These are phyloP conservation scores for Montipora capricornis DNA, from an alignment of 64 coral and sea anemone genomes.

Conservation along the genomic window DNA sequence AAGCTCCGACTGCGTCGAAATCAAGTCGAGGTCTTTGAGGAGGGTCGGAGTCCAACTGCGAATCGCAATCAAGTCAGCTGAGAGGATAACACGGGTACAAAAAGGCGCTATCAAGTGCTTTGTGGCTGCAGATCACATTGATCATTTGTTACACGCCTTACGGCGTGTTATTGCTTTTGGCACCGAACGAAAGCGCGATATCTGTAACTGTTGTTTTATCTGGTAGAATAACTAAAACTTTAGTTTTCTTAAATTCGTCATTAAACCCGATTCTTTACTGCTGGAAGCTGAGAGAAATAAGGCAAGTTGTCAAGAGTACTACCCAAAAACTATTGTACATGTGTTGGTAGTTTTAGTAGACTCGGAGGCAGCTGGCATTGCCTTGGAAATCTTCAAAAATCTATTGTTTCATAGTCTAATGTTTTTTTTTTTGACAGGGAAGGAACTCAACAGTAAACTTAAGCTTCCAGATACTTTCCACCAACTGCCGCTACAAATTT, in stretches of 20 bases:
- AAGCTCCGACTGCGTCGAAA: background rate
- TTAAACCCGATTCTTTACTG: slow-evolving; percentile 32
- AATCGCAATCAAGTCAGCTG: background rate
- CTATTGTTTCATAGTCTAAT: no score
- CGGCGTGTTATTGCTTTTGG: background rate
- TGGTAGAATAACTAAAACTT: background rate
- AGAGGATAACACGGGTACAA: background rate
- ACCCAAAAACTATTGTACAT: no score
- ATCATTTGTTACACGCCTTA: background rate
- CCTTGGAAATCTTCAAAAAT: no score
- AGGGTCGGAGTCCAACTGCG: no score
- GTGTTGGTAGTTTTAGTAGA: no score
- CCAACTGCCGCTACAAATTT: no score
- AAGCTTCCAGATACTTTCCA: no score
- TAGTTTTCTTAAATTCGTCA: slow-evolving; percentile 23
- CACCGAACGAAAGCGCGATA: no score
- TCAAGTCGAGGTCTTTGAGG: background rate
- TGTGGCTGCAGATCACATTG: background rate
- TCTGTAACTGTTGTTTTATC: background rate
- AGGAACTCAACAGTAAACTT: no score
- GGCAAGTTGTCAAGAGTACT: background rate
- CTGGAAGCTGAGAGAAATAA: background rate
- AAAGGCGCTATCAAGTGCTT: background rate
- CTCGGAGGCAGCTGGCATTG: no score
- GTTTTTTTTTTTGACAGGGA: no score